Conservation (phyloP, 2,888 invertebrate species). For the Boloria selene region DNA sequence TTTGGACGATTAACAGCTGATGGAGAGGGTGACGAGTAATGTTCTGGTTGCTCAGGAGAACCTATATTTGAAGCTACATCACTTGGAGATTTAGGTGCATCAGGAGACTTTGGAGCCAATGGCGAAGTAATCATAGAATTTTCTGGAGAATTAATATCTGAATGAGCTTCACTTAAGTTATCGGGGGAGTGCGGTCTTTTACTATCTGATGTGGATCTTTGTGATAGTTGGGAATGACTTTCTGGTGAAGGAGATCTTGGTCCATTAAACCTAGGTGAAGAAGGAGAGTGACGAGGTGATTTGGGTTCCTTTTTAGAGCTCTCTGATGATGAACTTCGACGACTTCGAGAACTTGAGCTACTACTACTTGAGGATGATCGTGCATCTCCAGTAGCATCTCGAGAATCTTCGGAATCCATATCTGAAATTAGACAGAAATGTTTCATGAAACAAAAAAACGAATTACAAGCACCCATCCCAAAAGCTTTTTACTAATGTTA, state of each 20-base stretch:
- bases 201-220: conserved; percentile 47
- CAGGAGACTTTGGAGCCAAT: conserved; percentile 69
- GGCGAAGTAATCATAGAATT: conserved; percentile 70
- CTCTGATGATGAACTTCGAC: conserved; percentile 70
- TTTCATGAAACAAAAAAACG: conserved; percentile 15
- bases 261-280: conserved; percentile 48
- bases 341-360: conserved; percentile 74
- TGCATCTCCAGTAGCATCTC: conserved; percentile 72
- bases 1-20: conserved; percentile 65
- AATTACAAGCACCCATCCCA: conserved; percentile 3
- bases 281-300: conserved; percentile 56
- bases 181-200: conserved; percentile 61
- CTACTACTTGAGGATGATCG: conserved; percentile 76
- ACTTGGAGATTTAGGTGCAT: conserved; percentile 71
- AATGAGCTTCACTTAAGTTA: conserved; percentile 71
- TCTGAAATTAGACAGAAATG: conserved; percentile 60
- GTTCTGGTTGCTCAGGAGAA: conserved; percentile 54
- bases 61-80: conserved; percentile 55
- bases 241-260: conserved; percentile 58
- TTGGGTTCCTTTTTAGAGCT: conserved; percentile 68
- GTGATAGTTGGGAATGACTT: conserved; percentile 45
- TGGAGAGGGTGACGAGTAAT: conserved; percentile 56
- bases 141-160: conserved; percentile 76
- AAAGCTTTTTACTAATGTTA: conserved; percentile 17
- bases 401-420: conserved; percentile 85